A percentile compares a stretch with the other conserved stretches of the same genome.
Evolutionary conservation across 1,140 invertebrate species (phyloP).

Genomic region (Octopus bimaculoides): DNA sequence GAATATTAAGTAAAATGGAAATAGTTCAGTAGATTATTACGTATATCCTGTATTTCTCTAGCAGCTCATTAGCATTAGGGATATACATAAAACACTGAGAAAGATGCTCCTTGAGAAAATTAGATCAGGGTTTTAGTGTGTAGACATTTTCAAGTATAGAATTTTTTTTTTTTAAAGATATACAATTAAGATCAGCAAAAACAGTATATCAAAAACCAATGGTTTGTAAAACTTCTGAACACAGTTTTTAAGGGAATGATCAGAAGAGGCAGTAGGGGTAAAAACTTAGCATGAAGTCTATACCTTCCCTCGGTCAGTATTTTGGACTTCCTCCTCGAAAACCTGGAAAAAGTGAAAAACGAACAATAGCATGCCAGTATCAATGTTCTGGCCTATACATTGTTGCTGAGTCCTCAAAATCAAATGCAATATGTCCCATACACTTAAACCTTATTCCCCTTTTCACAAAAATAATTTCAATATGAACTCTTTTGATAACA

Average conservation of each 20-base stretch:
- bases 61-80: background rate
- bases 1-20: background rate
- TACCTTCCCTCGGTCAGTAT: constrained; percentile 1
- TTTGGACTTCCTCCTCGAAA: constrained; percentile 11
- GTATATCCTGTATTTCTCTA: background rate
- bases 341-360: constrained; percentile 9
- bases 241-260: background rate
- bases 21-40: background rate
- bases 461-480: too few relatives aligned
- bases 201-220: background rate
- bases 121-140: background rate
- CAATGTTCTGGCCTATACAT: background rate
- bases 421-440: background rate
- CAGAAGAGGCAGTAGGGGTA: constrained; percentile 6
- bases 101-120: too few relatives aligned
- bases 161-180: background rate
- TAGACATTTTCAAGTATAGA: too few relatives aligned
- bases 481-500: too few relatives aligned
- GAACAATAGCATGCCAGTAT: constrained; percentile 8
- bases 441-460: background rate
- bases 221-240: background rate
- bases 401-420: background rate
- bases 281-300: constrained; percentile 10
- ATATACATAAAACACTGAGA: background rate
- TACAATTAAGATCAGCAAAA: background rate